Percentiles rank a stretch among this genome's conserved stretches.
Conservation (phyloP, 2,113 vertebrate genomes). For the Herpetotheres cachinnans region DNA sequence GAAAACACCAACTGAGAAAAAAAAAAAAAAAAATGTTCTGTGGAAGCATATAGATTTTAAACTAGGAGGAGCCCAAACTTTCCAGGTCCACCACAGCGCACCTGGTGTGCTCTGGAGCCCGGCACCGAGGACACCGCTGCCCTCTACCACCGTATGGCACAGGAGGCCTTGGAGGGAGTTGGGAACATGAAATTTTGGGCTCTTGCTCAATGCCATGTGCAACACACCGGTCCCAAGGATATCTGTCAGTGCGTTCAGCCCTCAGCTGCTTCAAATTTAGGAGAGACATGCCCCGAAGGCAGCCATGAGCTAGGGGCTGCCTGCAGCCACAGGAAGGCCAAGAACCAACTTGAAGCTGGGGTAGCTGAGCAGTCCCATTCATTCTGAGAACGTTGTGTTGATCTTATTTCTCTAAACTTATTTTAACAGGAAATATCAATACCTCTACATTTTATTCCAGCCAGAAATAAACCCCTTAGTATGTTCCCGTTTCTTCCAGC, state of each 20-base stretch:
- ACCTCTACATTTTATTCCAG: not conserved
- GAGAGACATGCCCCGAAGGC: not conserved
- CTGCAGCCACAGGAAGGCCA: not conserved
- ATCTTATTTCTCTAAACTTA: not conserved
- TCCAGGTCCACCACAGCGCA: not conserved
- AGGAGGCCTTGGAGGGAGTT: not conserved
- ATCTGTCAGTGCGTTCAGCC: not conserved
- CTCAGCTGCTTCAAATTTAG: not conserved
- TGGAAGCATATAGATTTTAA: not conserved
- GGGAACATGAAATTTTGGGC: not conserved
- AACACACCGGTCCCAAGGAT: not conserved
- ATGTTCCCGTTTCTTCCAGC: not conserved
- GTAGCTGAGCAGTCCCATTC: not conserved
- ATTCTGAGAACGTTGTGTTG: not conserved
- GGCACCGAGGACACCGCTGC: not conserved
- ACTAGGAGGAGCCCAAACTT: not conserved
- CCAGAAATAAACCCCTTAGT: not conserved
- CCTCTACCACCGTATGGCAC: not conserved
- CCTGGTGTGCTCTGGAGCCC: not conserved
- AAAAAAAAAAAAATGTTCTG: not conserved
- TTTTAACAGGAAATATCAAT: not conserved
- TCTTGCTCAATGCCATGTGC: not conserved
- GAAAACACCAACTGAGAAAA: not conserved
- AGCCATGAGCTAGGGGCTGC: not conserved
- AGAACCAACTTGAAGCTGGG: not conserved